Conservation (phyloP, 2,113 vertebrate species). For the Circaetus gallicus region DNA sequence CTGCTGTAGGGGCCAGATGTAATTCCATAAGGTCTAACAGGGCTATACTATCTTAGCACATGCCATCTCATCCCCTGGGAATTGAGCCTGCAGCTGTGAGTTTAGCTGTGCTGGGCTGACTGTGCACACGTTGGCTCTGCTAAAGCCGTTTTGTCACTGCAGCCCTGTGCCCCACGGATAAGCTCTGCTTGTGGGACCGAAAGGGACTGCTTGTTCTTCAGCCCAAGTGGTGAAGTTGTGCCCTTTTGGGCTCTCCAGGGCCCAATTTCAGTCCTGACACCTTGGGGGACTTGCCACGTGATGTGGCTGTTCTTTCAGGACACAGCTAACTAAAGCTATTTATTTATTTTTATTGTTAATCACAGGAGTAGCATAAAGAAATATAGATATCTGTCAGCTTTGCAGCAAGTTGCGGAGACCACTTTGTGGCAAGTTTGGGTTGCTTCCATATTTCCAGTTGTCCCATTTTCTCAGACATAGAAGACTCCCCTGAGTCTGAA, state of each 20-base stretch:
- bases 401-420: background rate
- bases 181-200: background rate
- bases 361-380: background rate
- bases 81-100: background rate
- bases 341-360: background rate
- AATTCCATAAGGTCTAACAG: background rate
- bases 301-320: background rate
- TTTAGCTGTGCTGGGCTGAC: background rate
- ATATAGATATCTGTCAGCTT: background rate
- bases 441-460: background rate
- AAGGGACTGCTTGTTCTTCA: background rate
- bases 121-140: background rate
- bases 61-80: background rate
- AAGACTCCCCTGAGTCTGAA: background rate
- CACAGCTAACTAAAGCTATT: background rate
- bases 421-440: background rate
- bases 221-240: background rate
- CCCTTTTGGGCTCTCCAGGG: background rate
- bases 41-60: background rate
- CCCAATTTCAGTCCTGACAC: background rate
- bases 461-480: background rate
- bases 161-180: rapidly evolving
- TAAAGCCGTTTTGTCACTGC: rapidly evolving
- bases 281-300: background rate
- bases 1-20: background rate